phyloP scores from a whole-genome alignment of 2,797 vertebrate species.

The Salmo trutta region DNA sequence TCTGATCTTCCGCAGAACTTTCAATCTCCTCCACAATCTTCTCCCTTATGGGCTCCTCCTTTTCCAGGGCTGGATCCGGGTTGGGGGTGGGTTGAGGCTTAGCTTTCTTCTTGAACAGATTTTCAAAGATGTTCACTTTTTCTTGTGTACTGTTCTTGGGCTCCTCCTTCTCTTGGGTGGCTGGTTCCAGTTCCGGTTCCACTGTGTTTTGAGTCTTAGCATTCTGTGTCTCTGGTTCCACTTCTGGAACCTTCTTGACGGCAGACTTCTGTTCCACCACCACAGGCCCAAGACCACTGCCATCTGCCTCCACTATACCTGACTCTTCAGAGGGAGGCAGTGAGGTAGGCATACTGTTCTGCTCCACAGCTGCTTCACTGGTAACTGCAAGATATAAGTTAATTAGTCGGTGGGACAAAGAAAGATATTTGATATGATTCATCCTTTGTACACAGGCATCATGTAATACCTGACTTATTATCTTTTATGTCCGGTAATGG shows the following conservation, averaged over 20 bases:
- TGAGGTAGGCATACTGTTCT: constrained; percentile 65
- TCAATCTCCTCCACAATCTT: constrained; percentile 36
- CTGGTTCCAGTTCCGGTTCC: constrained; percentile 32
- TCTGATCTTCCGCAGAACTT: constrained; percentile 3
- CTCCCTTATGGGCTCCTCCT: neutral
- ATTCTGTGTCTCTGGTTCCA: neutral
- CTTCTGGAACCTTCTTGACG: neutral
- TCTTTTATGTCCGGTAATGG: neutral
- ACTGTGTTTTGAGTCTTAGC: constrained; percentile 44
- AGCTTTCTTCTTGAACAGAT: constrained; percentile 79
- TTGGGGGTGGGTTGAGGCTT: constrained; percentile 37
- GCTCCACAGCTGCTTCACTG: constrained; percentile 45
- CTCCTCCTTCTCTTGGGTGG: constrained; percentile 24
- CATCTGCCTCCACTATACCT: constrained; percentile 32
- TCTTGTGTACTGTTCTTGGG: constrained; percentile 29
- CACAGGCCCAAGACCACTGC: constrained; percentile 51
- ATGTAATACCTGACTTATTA: neutral
- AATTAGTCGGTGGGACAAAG: neutral
- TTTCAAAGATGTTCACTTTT: constrained; percentile 72
- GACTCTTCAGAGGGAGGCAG: constrained; percentile 52
- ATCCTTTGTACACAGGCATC: neutral
- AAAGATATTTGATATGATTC: neutral
- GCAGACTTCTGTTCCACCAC: constrained; percentile 44
- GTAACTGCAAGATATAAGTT: constrained; percentile 47
- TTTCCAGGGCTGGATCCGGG: constrained; percentile 29